phyloP scores from a whole-genome alignment of 2,888 invertebrate species.

The Tinea pellionella region DNA sequence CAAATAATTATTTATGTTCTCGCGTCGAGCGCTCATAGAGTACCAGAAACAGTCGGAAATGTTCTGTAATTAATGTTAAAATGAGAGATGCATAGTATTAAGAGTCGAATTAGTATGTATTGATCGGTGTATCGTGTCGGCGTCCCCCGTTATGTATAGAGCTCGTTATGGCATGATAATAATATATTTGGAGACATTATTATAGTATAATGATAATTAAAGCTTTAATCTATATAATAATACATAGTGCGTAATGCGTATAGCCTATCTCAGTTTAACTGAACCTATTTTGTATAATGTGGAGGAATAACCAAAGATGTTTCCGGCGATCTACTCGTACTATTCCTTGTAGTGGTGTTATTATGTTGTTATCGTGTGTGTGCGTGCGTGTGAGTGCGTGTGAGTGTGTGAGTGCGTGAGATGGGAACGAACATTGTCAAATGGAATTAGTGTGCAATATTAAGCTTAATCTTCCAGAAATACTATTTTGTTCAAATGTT shows the following conservation, averaged over 20 bases:
- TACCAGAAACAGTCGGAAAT: background rate
- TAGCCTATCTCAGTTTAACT: background rate
- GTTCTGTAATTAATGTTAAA: background rate
- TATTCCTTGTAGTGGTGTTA: background rate
- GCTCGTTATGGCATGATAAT: background rate
- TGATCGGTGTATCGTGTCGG: background rate
- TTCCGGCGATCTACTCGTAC: background rate
- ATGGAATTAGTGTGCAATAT: background rate
- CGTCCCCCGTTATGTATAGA: background rate
- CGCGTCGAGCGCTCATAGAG: background rate
- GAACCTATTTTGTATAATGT: background rate
- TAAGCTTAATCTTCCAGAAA: background rate
- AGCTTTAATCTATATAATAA: background rate
- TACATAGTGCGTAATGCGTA: background rate
- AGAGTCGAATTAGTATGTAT: background rate
- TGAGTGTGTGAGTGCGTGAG: no score
- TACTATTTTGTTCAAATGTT: background rate
- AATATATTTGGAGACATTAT: background rate
- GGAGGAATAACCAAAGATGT: constrained; percentile 1
- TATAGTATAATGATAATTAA: background rate
- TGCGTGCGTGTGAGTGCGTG: no score
- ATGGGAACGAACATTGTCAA: no score
- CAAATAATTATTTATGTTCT: background rate
- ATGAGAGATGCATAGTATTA: background rate
- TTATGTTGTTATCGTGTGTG: background rate